Evolutionary conservation across 2,888 invertebrate genomes (phyloP), one percentile per base, ranked within the genome.

Genomic region (Prionchulus punctatus): DNA sequence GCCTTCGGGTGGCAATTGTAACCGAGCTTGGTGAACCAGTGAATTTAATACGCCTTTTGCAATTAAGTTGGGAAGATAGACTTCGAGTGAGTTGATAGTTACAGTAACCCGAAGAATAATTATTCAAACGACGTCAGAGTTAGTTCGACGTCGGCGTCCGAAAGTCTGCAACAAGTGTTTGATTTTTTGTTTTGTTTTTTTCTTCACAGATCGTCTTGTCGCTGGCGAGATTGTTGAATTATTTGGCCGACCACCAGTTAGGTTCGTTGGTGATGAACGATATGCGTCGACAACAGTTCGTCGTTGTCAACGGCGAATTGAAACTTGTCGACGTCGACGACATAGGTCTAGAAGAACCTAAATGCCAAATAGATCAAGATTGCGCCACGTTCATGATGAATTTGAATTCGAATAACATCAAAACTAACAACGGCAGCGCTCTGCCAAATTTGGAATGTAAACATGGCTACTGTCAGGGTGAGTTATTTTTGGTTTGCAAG

Each of bases 291-390:
- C 73, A 76, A 60, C 76, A 76, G 65, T 76, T 76, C 61, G 74
- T 76, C 21, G 63, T 75, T 15, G 73, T 74, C 21, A 63, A 66
- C 54, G 74, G 72, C 1, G 67, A 67, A 15, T 63, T 76, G 28
- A 75, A 75, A 57, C 64, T 76, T 47, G 72, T 74, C 1, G 76
- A 76, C 62, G 72, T 75, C 1, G 76, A 76, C 62, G 76, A 76
- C 60, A 63, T 75, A 4, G 72, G 70, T 1, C 65, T 72, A 36
- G 65, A 65, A 26, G 72, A 73, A 54, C 71, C 71, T 1, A 21
- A 45, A 15, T 71, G 71, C 60, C 23, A 47, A 1, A n/a, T 54
- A 1, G 59, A 64, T 53, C 30, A 47, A 1, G 65, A 68, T 45
- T 70, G 69, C 56, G 7, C 7, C 26, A 12, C 12, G 7, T 23